Evolutionary conservation across 2,113 vertebrate species (phyloP).

Genomic region (Psephotus haematonotus): DNA sequence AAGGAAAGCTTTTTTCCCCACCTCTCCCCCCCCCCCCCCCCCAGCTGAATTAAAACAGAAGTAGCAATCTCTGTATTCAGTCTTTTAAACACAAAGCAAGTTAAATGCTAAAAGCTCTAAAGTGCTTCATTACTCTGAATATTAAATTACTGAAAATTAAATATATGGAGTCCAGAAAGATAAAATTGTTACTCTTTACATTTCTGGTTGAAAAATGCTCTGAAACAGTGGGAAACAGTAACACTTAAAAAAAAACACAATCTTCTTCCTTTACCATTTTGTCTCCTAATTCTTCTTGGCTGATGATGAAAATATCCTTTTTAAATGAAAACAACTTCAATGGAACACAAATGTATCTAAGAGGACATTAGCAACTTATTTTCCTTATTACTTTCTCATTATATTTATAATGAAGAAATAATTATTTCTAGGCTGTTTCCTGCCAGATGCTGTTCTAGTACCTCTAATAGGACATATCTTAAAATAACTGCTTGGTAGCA

Average conservation of each 20-base stretch:
- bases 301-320: background rate
- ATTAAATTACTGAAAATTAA: background rate
- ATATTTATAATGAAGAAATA: slow-evolving; percentile 42
- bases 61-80: background rate
- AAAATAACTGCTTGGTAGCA: slow-evolving; percentile 46
- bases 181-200: background rate
- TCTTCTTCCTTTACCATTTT: background rate
- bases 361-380: background rate
- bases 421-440: slow-evolving; percentile 44
- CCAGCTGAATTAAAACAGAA: background rate
- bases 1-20: background rate
- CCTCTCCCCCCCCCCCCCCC: no score
- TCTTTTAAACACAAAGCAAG: background rate
- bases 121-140: background rate
- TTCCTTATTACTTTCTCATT: slow-evolving; percentile 51
- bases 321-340: background rate
- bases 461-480: slow-evolving; percentile 33
- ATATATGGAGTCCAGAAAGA: background rate
- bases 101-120: background rate
- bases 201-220: background rate
- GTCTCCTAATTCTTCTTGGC: background rate
- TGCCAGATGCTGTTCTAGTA: slow-evolving; percentile 57
- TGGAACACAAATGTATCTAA: slow-evolving; percentile 9
- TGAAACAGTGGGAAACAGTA: background rate
- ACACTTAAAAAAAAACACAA: background rate